Evolutionary conservation across 1,140 invertebrate species (phyloP).

Genomic region (Caerostris extrusa): DNA sequence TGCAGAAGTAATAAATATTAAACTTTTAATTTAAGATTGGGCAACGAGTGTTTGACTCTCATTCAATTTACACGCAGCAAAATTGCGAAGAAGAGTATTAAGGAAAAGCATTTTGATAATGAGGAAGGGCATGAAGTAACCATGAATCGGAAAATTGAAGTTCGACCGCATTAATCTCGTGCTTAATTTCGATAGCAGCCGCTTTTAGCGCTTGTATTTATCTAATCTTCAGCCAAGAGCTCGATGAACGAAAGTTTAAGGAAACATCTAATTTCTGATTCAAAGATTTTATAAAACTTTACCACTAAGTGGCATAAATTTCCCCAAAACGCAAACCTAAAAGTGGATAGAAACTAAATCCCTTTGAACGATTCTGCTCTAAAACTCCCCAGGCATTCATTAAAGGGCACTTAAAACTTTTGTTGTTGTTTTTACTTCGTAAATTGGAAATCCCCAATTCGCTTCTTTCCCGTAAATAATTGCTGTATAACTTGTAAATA

Average conservation of each 20-base stretch:
- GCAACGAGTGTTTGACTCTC: neutral
- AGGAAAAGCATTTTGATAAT: neutral
- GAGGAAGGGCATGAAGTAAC: neutral
- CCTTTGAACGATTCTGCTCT: slow-evolving; percentile 20
- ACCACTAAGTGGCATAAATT: slow-evolving; percentile 50
- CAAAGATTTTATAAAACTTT: slow-evolving; percentile 35
- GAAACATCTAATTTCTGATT: slow-evolving; percentile 63
- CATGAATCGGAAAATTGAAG: slow-evolving; percentile 1
- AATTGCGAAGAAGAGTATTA: neutral
- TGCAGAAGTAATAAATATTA: slow-evolving; percentile 17
- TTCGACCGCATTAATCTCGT: slow-evolving; percentile 12
- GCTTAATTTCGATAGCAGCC: slow-evolving; percentile 48
- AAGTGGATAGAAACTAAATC: slow-evolving; percentile 39
- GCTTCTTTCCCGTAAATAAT: slow-evolving; percentile 47
- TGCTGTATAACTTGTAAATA: slow-evolving; percentile 41
- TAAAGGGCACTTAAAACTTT: slow-evolving; percentile 62
- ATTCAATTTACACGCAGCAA: neutral
- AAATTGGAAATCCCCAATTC: slow-evolving; percentile 70
- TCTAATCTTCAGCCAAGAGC: slow-evolving; percentile 39
- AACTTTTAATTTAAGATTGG: neutral
- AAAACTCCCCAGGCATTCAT: slow-evolving; percentile 59
- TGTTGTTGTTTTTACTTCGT: slow-evolving; percentile 37
- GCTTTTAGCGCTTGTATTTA: slow-evolving; percentile 1
- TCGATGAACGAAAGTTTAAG: slow-evolving; percentile 16
- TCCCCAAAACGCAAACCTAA: slow-evolving; percentile 13